A percentile compares a stretch with the other conserved stretches of the same genome.
Conservation (phyloP, 2,797 vertebrate genomes). For the Mormyrus hasselquistii region DNA sequence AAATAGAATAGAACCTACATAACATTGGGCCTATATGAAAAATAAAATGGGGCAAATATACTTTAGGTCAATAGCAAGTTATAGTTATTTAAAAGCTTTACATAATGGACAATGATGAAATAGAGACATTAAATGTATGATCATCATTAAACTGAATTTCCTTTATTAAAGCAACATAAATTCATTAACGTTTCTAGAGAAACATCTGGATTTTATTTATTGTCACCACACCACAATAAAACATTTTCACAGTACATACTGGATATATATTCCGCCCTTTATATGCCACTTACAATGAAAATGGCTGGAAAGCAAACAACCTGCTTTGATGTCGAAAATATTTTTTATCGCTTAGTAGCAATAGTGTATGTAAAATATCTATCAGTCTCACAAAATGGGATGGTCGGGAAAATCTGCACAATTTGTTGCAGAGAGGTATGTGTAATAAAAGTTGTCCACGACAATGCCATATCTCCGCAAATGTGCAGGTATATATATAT, state of each 20-base stretch:
- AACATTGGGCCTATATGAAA: constrained; percentile 70
- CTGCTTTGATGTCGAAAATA: constrained; percentile 10
- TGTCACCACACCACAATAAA: constrained; percentile 65
- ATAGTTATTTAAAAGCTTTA: neutral
- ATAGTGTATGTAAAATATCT: constrained; percentile 1
- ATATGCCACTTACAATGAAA: constrained; percentile 11
- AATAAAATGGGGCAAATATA: constrained; percentile 63
- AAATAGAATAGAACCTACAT: constrained; percentile 45
- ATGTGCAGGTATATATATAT: constrained; percentile 4
- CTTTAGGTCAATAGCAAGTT: neutral
- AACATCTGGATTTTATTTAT: constrained; percentile 52
- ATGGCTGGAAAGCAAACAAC: constrained; percentile 20
- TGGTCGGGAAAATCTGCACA: neutral
- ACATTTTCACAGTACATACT: constrained; percentile 54
- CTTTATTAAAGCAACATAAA: constrained; percentile 14
- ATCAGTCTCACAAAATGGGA: constrained; percentile 1
- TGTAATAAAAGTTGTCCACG: neutral
- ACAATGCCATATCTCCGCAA: neutral
- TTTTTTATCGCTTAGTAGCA: constrained; percentile 8
- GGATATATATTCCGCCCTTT: constrained; percentile 18
- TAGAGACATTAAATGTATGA: constrained; percentile 1
- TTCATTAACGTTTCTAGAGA: constrained; percentile 14
- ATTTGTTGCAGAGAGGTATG: constrained; percentile 9
- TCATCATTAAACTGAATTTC: constrained; percentile 27
- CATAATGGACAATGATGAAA: neutral